Percentiles rank a stretch among this genome's conserved stretches.
Evolutionary conservation across 1,140 invertebrate species (phyloP).

Genomic region (Leptinotarsa texana): DNA sequence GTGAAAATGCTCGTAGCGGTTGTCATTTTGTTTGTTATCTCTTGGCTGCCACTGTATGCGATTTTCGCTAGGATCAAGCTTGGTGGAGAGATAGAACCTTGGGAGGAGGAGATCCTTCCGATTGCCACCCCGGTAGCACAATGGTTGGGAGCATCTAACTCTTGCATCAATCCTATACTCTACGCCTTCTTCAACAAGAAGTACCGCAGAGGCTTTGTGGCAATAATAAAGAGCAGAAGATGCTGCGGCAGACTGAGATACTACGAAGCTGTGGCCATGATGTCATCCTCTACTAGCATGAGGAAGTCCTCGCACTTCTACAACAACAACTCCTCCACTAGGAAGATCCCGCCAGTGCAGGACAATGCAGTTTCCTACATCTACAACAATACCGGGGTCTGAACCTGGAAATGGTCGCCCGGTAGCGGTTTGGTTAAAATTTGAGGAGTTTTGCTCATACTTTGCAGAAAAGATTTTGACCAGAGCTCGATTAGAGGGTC

Average conservation of each 20-base stretch:
- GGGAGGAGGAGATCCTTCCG: conserved; percentile 78
- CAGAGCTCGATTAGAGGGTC: not conserved
- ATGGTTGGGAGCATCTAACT: conserved; percentile 95
- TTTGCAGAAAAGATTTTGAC: conserved; percentile 11
- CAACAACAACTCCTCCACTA: conserved; percentile 67
- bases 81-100: conserved; percentile 68
- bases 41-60: conserved; percentile 92
- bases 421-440: conserved; percentile 17
- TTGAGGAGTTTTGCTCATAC: conserved; percentile 9
- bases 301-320: conserved; percentile 82
- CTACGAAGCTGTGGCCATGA: conserved; percentile 81
- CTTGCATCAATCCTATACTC: conserved; percentile 96
- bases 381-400: conserved; percentile 65
- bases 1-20: conserved; percentile 96
- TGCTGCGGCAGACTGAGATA: conserved; percentile 82
- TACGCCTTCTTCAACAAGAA: conserved; percentile 98
- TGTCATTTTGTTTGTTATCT: conserved; percentile 90
- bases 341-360: conserved; percentile 64
- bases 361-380: conserved; percentile 79
- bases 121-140: conserved; percentile 89
- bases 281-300: conserved; percentile 80
- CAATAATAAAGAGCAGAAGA: conserved; percentile 80
- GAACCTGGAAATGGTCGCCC: conserved; percentile 49
- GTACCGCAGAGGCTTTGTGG: conserved; percentile 89
- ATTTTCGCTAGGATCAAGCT: conserved; percentile 88